Evolutionary conservation across 2,888 invertebrate species (phyloP).

Genomic region (Athetis lepigone): DNA sequence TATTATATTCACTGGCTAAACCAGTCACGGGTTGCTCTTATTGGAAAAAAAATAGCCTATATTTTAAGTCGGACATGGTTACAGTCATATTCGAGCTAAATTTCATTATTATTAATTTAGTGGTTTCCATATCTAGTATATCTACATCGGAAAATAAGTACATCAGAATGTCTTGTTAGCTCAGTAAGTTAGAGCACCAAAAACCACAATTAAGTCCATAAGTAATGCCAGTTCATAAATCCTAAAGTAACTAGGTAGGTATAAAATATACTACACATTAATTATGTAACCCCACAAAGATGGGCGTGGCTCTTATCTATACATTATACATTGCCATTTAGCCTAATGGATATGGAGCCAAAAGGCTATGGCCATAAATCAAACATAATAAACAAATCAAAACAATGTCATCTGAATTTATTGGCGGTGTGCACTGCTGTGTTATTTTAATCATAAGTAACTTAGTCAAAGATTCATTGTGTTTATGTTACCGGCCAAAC

Average conservation of each 20-base stretch:
- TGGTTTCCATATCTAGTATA: too few relatives aligned
- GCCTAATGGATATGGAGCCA: slow-evolving; percentile 22
- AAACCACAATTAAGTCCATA: too few relatives aligned
- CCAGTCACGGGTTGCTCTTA: too few relatives aligned
- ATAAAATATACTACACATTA: slow-evolving; percentile 25
- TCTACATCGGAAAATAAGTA: too few relatives aligned
- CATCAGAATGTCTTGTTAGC: too few relatives aligned
- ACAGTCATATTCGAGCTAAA: too few relatives aligned
- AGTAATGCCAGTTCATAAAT: slow-evolving; percentile 36
- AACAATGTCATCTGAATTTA: slow-evolving; percentile 56
- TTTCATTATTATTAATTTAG: too few relatives aligned
- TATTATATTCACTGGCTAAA: too few relatives aligned
- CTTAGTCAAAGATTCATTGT: slow-evolving; percentile 8
- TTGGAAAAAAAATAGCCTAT: too few relatives aligned
- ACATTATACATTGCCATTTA: slow-evolving; percentile 20
- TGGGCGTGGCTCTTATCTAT: slow-evolving; percentile 53
- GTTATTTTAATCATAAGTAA: slow-evolving; percentile 27
- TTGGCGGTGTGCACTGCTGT: slow-evolving; percentile 30
- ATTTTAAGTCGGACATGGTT: too few relatives aligned
- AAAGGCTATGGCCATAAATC: slow-evolving; percentile 35
- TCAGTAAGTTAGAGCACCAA: too few relatives aligned
- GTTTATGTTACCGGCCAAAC: slow-evolving; percentile 8
- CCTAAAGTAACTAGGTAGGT: slow-evolving; percentile 20
- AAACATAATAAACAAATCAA: slow-evolving; percentile 53
- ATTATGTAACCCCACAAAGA: too few relatives aligned